These are phyloP conservation scores for Dendrocincla fuliginosa DNA, from an alignment of 2,797 vertebrate species.

Conservation along the genomic window DNA sequence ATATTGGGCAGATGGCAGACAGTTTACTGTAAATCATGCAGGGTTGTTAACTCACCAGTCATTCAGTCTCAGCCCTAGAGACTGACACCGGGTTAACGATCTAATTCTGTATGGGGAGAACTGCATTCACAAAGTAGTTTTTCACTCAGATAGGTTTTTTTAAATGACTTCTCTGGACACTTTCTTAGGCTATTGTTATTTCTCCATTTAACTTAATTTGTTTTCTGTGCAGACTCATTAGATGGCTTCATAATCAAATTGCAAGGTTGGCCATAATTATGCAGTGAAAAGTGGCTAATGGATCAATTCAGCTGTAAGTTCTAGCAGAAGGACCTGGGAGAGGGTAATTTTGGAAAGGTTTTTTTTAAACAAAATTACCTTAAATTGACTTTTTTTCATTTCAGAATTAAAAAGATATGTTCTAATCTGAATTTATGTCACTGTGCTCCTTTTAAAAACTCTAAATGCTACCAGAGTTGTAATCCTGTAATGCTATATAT, in stretches of 20 bases:
- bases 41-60: not conserved
- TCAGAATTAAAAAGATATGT: not conserved
- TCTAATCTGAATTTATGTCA: not conserved
- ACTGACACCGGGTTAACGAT: not conserved
- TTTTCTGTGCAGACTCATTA: slow-evolving; percentile 23
- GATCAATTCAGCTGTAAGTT: not conserved
- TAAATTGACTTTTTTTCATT: not conserved
- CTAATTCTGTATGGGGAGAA: not conserved
- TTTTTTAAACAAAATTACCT: not conserved
- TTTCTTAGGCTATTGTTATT: slow-evolving; percentile 21
- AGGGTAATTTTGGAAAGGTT: not conserved
- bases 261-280: not conserved
- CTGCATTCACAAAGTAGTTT: not conserved
- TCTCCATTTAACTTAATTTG: slow-evolving; percentile 29
- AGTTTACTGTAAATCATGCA: slow-evolving; percentile 4
- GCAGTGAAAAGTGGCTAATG: slow-evolving; percentile 1
- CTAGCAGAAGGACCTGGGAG: not conserved
- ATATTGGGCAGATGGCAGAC: slow-evolving; percentile 31
- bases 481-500: not conserved
- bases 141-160: not conserved
- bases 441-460: not conserved
- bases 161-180: not conserved
- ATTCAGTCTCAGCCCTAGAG: not conserved
- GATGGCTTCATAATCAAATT: slow-evolving; percentile 25
- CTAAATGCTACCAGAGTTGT: not conserved